Percentiles rank a stretch among this genome's conserved stretches.
phyloP scores from a whole-genome alignment of 2,797 vertebrate genomes.

The Tokudaia muenninki region DNA sequence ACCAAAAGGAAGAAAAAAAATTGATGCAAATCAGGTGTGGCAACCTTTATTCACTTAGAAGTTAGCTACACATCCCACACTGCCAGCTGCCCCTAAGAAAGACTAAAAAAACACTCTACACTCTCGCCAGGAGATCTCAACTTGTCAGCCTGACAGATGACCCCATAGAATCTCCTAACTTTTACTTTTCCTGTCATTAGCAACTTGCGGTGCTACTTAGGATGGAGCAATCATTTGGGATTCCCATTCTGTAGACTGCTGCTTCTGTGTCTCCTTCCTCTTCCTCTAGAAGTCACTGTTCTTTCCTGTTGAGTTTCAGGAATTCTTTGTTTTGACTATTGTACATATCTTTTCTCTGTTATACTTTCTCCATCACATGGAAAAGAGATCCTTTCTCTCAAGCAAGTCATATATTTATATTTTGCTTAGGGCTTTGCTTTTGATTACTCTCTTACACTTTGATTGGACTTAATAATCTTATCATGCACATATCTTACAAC shows the following conservation, averaged over 20 bases:
- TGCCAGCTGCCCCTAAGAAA: background rate
- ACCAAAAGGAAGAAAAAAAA: background rate
- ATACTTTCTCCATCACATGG: background rate
- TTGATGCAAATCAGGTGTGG: background rate
- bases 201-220: background rate
- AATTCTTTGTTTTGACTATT: constrained; percentile 6
- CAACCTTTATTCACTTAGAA: background rate
- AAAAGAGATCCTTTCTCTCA: background rate
- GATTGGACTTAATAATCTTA: background rate
- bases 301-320: background rate
- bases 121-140: background rate
- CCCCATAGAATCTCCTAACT: background rate
- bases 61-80: background rate
- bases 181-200: background rate
- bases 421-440: background rate
- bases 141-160: background rate
- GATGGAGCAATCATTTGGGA: background rate
- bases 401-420: background rate
- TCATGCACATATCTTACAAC: background rate
- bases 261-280: background rate
- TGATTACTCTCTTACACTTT: background rate
- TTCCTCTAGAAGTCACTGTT: background rate
- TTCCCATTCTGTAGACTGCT: background rate
- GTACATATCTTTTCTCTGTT: background rate
- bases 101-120: background rate